These are phyloP conservation scores for Bombus superbus DNA, from an alignment of 1,140 invertebrate species.

Conservation along the genomic window DNA sequence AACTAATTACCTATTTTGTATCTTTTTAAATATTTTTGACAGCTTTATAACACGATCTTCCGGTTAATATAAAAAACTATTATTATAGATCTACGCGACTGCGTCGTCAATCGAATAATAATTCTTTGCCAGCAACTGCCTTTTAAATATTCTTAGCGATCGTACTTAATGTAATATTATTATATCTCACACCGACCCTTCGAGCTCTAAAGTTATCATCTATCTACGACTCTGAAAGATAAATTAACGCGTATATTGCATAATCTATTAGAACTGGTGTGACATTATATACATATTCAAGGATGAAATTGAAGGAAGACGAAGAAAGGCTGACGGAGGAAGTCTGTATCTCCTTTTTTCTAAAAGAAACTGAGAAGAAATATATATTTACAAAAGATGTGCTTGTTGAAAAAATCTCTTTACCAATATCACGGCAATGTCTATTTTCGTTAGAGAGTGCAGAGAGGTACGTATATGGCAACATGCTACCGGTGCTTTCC, in stretches of 20 bases:
- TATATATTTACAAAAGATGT: slow-evolving; percentile 61
- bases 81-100: too few relatives aligned
- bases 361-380: slow-evolving; percentile 33
- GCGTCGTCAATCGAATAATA: neutral
- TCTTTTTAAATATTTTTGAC: too few relatives aligned
- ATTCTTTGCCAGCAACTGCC: neutral
- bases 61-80: too few relatives aligned
- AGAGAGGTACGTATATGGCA: slow-evolving; percentile 59
- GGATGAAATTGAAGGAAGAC: neutral
- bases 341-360: neutral
- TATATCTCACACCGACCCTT: slow-evolving; percentile 24
- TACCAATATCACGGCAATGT: slow-evolving; percentile 37
- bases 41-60: too few relatives aligned
- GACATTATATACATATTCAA: neutral
- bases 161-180: neutral
- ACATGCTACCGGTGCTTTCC: slow-evolving; percentile 68
- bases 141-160: neutral
- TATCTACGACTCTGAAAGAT: neutral
- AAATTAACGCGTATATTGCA: neutral
- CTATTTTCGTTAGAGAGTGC: slow-evolving; percentile 59
- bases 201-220: neutral
- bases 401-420: slow-evolving; percentile 32
- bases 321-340: neutral
- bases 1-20: too few relatives aligned
- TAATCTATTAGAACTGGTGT: neutral